Evolutionary conservation across 2,888 invertebrate genomes (phyloP), one percentile per base, ranked within the genome.

Genomic region (Zaprionus lineosus): DNA sequence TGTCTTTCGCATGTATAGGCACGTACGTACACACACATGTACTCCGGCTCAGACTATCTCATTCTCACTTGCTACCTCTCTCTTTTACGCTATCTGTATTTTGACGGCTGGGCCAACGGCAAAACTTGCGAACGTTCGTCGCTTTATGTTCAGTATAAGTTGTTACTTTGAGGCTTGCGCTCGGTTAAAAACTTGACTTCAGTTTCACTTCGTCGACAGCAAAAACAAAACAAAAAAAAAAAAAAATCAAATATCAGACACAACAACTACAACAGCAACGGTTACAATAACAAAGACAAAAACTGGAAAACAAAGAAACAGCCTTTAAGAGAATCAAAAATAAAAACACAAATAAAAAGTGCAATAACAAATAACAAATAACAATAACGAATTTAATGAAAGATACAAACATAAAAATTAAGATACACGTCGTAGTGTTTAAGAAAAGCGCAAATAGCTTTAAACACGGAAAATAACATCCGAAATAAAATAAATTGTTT

Each of bases 301-400:
- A 59, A 74, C 70, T 60, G 56, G 53, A 52, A 76, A 72, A 77
- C 71, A 77, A 77, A 83, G 83, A 83, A 78, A 78, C 72, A 63
- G 71, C 58, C 61, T 55, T 56, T 34, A 33, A 55, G 69, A 57
- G 44, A 70, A 68, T 53, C 15, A 15, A 59, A n/a, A 53, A 29
- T 16, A 53, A 34, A 53, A 51, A 18, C 33, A 60, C 28, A 73
- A 55, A 12, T 53, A 55, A 16, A 57, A 28, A 48, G 33, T 48
- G 48, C 33, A 53, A 34, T 34, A 53, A 70, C 47, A 19, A 53
- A 55, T 15, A 57, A 55, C 21, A 57, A 28, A 48, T 36, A 52
- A 52, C 33, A 53, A 34, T 34, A 53, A 70, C 47, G 16, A 53
- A 63, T 40, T n/a, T n/a, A n/a, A n/a, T n/a, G n/a, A 53, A 26